phyloP scores from a whole-genome alignment of 1,140 invertebrate genomes.

The Heterodera schachtii region DNA sequence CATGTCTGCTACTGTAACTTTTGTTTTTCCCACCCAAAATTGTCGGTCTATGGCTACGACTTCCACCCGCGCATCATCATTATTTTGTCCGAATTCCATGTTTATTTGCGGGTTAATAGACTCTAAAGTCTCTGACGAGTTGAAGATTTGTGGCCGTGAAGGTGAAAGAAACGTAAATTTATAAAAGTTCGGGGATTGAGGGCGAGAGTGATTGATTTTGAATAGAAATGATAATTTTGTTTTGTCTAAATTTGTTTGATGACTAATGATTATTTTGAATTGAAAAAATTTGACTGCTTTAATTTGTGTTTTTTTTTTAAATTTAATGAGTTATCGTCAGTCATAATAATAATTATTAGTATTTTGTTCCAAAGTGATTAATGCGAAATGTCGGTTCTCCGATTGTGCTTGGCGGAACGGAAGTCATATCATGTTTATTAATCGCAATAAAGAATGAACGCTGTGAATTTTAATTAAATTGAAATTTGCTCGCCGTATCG shows the following conservation, averaged over 20 bases:
- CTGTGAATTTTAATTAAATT: too few relatives aligned
- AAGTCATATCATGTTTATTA: too few relatives aligned
- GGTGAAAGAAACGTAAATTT: neutral
- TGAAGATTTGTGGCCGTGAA: neutral
- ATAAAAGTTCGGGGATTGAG: neutral
- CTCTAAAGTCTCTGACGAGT: conserved; percentile 3
- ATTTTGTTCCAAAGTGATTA: too few relatives aligned
- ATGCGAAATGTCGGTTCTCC: too few relatives aligned
- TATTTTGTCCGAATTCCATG: neutral
- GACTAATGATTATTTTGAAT: too few relatives aligned
- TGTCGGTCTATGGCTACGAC: neutral
- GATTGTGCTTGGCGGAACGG: too few relatives aligned
- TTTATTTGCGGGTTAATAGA: neutral
- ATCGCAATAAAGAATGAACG: too few relatives aligned
- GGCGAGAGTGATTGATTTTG: neutral
- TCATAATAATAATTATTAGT: too few relatives aligned
- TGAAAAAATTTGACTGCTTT: too few relatives aligned
- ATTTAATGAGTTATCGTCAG: too few relatives aligned
- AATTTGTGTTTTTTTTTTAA: too few relatives aligned
- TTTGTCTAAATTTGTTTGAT: neutral
- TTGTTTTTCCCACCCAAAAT: conserved; percentile 7
- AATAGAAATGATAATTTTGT: neutral
- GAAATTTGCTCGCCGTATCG: too few relatives aligned
- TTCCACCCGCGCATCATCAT: neutral
- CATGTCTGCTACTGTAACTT: neutral